A percentile compares a stretch with the other conserved stretches of the same genome.
Conservation (phyloP, 2,888 invertebrate genomes). For the Yponomeuta malinellus region DNA sequence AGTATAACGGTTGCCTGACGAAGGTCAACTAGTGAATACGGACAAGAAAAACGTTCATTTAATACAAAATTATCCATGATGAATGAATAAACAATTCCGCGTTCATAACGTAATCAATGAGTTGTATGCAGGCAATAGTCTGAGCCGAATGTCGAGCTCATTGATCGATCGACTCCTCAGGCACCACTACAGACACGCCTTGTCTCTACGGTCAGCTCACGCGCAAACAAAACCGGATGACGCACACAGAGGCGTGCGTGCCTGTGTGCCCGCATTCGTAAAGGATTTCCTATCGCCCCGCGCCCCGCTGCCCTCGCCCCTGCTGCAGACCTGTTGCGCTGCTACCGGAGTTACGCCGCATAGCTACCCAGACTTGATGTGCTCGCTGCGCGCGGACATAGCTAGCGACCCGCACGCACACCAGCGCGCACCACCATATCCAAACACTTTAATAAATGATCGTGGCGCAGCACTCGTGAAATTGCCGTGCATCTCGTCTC, state of each 20-base stretch:
- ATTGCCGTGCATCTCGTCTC: constrained; percentile 62
- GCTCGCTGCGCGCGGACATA: constrained; percentile 39
- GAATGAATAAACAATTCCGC: constrained; percentile 75
- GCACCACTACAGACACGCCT: constrained; percentile 45
- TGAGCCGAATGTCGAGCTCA: constrained; percentile 62
- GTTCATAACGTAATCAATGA: constrained; percentile 75
- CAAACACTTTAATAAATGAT: constrained; percentile 59
- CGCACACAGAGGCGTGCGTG: constrained; percentile 44
- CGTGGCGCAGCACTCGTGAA: constrained; percentile 62
- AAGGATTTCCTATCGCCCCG: constrained; percentile 71
- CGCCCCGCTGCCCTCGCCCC: constrained; percentile 44
- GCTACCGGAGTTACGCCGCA: constrained; percentile 77
- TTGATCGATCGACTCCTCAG: constrained; percentile 72
- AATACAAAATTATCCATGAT: constrained; percentile 68
- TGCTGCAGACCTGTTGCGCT: constrained; percentile 73
- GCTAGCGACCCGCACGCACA: constrained; percentile 49
- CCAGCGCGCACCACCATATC: constrained; percentile 36
- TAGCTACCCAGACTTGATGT: constrained; percentile 73
- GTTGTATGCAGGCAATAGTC: constrained; percentile 67
- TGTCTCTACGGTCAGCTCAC: constrained; percentile 36
- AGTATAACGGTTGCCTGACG: constrained; percentile 26
- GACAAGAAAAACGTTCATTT: constrained; percentile 52
- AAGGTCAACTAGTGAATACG: constrained; percentile 35
- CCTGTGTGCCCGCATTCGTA: constrained; percentile 59
- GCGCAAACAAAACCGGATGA: constrained; percentile 66